Base-by-base conservation (phyloP, 2,888 invertebrate species). In the Chrysina gloriosa region DNA sequence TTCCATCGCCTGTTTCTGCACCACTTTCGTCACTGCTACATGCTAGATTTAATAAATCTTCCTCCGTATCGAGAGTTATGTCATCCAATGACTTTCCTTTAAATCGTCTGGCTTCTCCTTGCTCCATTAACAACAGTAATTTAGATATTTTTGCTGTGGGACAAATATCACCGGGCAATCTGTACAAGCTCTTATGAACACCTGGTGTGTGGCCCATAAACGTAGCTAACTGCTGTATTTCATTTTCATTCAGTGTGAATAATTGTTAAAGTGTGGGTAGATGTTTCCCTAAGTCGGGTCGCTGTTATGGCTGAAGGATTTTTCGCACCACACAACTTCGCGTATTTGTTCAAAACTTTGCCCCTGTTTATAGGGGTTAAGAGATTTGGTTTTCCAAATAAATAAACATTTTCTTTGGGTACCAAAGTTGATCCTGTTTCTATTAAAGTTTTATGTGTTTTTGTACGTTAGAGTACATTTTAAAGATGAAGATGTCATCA, bases 141-240 rank as follows among this genome's bases (percentile, higher is more conserved):
- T 72, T 73, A 3, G 73, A 67, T 14, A 74, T 67, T 69, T 70
- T 74, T 2, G 73, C 67, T 0, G 73, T 73, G 42, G 72, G 9
- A 31, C 73, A 75, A 7, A 72, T 52, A 31, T 70, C 70, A 25
- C 69, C 54, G 3, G 70, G 69, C 1, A 65, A 14, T 27, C 73
- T 50, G 54, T 74, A 73, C 29, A 61, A 65, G 3, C 39, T 19
- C 45, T 52, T 47, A 29, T 75, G 75, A n/a, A 75, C 63, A 9
- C 68, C 70, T 19, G 63, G 0, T 23, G 76, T 74, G 56, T 76
- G 75, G 2, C 75, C 74, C 72, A 75, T 76, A 56, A 76, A 76
- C 6, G 69, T 69, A 2, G 74, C 67, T 11, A 74, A 47, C 48
- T 75, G 73, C 52, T 74, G 73, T 1, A 75, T 27, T 9, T 76